phyloP scores from a whole-genome alignment of 1,140 invertebrate genomes.

The Drosophila nasuta region DNA sequence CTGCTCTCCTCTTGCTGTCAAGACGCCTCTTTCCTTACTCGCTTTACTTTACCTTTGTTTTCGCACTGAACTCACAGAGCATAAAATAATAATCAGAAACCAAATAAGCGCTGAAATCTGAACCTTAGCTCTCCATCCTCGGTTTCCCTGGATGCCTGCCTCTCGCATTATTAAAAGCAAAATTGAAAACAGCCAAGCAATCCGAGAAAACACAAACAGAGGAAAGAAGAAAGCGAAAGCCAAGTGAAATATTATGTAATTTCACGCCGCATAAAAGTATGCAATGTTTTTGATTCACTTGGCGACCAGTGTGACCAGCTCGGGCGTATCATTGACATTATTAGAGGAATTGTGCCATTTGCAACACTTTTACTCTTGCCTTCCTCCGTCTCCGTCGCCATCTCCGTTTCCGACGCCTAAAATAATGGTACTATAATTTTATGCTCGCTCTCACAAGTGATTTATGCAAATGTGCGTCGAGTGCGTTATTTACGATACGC shows the following conservation, averaged over 20 bases:
- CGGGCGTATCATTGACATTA: slow-evolving; percentile 12
- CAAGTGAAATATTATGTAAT: slow-evolving; percentile 62
- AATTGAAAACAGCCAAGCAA: slow-evolving; percentile 57
- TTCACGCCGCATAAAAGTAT: slow-evolving; percentile 63
- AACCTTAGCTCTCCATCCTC: slow-evolving; percentile 30
- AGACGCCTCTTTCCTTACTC: too few relatives aligned
- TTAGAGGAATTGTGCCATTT: background rate
- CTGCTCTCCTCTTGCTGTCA: background rate
- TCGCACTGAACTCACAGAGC: slow-evolving; percentile 38
- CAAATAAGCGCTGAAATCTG: slow-evolving; percentile 81
- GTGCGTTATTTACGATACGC: slow-evolving; percentile 55
- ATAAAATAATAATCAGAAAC: slow-evolving; percentile 83
- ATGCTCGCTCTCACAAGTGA: slow-evolving; percentile 36
- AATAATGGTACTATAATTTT: slow-evolving; percentile 16
- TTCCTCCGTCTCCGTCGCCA: background rate
- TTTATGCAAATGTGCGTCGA: slow-evolving; percentile 62
- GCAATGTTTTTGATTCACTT: slow-evolving; percentile 66
- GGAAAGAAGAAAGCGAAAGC: slow-evolving; percentile 30
- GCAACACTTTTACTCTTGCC: background rate
- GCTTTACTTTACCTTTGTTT: slow-evolving; percentile 5
- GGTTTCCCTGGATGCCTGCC: slow-evolving; percentile 11
- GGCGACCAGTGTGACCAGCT: slow-evolving; percentile 21
- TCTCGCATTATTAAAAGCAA: slow-evolving; percentile 71
- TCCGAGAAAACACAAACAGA: slow-evolving; percentile 30
- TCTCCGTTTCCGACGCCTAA: background rate